These are phyloP conservation scores for Pissodes strobi DNA, from an alignment of 1,140 invertebrate species.

Conservation along the genomic window DNA sequence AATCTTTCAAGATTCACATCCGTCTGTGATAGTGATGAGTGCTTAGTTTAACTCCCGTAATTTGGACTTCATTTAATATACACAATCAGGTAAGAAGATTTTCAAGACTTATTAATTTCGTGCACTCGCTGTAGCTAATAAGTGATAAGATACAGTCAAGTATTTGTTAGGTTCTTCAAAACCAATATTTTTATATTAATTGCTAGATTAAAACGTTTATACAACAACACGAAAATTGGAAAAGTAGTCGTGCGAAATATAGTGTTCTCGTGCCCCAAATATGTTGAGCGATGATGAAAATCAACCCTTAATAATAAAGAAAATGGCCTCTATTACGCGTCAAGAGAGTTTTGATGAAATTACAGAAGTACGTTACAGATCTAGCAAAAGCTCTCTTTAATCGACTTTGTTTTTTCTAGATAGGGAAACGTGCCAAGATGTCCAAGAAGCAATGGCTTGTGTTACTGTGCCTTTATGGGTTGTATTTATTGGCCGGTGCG, in stretches of 20 bases:
- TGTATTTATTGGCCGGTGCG: constrained; percentile 76
- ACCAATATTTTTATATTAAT: too few relatives aligned
- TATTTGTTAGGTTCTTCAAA: neutral
- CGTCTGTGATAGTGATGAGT: neutral
- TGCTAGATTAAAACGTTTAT: too few relatives aligned
- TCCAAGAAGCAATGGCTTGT: constrained; percentile 80
- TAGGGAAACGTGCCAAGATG: constrained; percentile 58
- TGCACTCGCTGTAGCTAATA: neutral
- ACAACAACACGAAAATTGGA: too few relatives aligned
- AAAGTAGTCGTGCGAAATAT: too few relatives aligned
- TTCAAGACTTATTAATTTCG: neutral
- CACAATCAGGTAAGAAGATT: neutral
- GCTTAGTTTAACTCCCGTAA: neutral
- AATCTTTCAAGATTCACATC: neutral
- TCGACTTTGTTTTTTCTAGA: constrained; percentile 6
- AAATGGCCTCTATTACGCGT: neutral
- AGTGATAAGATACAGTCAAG: constrained; percentile 10
- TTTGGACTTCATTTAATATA: neutral
- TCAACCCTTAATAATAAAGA: neutral
- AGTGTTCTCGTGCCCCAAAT: neutral
- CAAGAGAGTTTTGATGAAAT: neutral
- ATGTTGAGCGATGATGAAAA: neutral
- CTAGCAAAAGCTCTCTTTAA: neutral
- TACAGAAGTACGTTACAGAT: neutral
- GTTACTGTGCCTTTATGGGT: constrained; percentile 73